Base-by-base conservation (phyloP, 2,113 vertebrate species). In the Heterotis niloticus region DNA sequence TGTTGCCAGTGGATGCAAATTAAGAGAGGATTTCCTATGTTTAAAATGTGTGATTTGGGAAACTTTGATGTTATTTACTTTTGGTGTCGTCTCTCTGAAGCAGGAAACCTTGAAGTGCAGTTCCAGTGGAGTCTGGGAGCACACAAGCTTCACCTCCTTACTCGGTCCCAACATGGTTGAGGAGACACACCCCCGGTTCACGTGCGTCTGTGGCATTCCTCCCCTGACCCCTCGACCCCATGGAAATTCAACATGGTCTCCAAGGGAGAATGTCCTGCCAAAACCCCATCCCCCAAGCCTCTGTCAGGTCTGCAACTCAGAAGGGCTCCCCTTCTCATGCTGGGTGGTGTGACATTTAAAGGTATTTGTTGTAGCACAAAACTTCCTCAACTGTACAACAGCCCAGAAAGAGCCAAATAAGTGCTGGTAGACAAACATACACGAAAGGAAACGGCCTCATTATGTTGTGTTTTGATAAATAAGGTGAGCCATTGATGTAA, bases 151-250 rank as follows among this genome's bases (percentile, higher is more conserved):
- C 70, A 1, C 3, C 0, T 44, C 14, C 0, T 3, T 9, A n/a
- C n/a, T 14, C 11, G 7, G 16, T 3, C 71, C 71, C 23, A 10
- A 12, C 0, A 7, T 3, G 51, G 18, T 24, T 26, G 23, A 20
- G 14, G 52, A 23, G 24, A 51, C 54, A 59, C 71, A 59, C 54
- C 71, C 71, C 23, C 34, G 7, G 34, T 44, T 44, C 34, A 44
- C 34, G 24, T 16, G 71, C 71, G 5, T 59, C 24, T 74, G 54
- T 51, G 26, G 17, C 71, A 74, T 74, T 74, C 71, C 54, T 74
- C 9, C 54, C 26, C 23, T n/a, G 23, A 74, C 71, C 71, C 57
- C 24, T 51, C 57, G 52, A 74, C 71, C 71, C 20, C 71, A 1
- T 14, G 26, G 71, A 74, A 54, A 74, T 59, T 26, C 56, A 74